Evolutionary conservation across 2,113 vertebrate genomes (phyloP), one percentile per base, ranked within the genome.

Genomic region (Cyanistes caeruleus): DNA sequence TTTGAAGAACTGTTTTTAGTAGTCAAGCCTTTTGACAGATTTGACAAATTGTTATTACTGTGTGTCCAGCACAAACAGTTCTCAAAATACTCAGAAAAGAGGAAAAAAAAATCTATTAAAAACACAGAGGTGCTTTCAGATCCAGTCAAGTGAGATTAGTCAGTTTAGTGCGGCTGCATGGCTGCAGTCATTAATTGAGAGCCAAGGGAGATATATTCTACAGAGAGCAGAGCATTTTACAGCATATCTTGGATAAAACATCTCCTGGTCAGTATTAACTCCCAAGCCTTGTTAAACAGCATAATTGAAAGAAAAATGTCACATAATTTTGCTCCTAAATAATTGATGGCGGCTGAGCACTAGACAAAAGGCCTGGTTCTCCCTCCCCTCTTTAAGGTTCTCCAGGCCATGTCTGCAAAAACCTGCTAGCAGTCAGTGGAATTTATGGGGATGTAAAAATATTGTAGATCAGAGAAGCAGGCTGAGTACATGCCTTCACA

Each of bases 281-380:
- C 92, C 92, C 95, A 96, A 94, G 65, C 78, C 77, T 96, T 43
- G 91, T 96, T 97, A 97, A 96, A 94, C 87, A 96, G 65, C 62
- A 79, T 90, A 96, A 96, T 97, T 97, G 96, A 97, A 97, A 97
- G 95, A 96, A 96, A 97, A 98, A 95, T 96, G 90, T 74, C 86
- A 94, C 92, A 95, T 90, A 97, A 97, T 97, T 97, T 97, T 97
- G 18, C 58, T 91, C 75, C 94, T 97, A 93, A 98, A 97, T 98
- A 97, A 98, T 95, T 96, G 92, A 97, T 97, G 83, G 83, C 0
- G 0, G 44, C 87, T 96, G 89, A 97, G 78, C 72, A 63, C 48
- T 87, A 94, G 69, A 91, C 72, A 92, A 96, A 96, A 93, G 58
- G 25, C 30, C 12, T 20, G n/a, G 52, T 70, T 88, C 41, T 94